Base-by-base conservation (phyloP, 2,888 invertebrate genomes). In the Morpho achilles region DNA sequence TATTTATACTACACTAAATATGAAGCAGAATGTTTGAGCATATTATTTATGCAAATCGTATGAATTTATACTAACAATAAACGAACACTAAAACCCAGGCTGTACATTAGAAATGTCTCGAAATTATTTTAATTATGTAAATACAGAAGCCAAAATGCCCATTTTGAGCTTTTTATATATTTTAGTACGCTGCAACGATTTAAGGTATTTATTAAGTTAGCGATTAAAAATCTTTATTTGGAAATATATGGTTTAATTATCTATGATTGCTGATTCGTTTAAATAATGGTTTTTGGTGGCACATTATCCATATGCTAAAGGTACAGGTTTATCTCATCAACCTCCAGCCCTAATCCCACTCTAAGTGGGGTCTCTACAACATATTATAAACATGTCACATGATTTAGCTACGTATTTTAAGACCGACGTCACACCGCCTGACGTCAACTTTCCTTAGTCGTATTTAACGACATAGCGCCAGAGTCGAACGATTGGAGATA, bases 11-110 rank as follows among this genome's bases (percentile, higher is more conserved):
- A 62, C 57, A 58, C 60, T 60, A 44, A 59, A 62, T 58, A 60
- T 62, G 64, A 60, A 62, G 60, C 62, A 62, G 60, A 62, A 60
- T 64, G 62, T 56, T 60, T 45, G 50, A 60, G 56, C 52, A 60
- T 52, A 64, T 58, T 60, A 57, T 47, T 53, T 64, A 64, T 62
- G 62, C 58, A 46, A 64, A 62, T 62, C 42, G 56, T 22, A 52
- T 61, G 53, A 62, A 64, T 59, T 62, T 62, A 60, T 62, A 62
- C 54, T 57, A 56, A 50, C 60, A 60, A 58, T 64, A 61, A 60
- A 64, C 56, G 48, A 53, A 56, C 45, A 61, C 58, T 46, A 58
- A 54, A 61, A 63, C 45, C 53, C 51, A 54, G 44, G 41, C 53
- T 32, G 8, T 42, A 52, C 56, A 52, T 60, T 63, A 59, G 54